phyloP scores from a whole-genome alignment of 2,888 invertebrate species.

The Frankliniella fusca region DNA sequence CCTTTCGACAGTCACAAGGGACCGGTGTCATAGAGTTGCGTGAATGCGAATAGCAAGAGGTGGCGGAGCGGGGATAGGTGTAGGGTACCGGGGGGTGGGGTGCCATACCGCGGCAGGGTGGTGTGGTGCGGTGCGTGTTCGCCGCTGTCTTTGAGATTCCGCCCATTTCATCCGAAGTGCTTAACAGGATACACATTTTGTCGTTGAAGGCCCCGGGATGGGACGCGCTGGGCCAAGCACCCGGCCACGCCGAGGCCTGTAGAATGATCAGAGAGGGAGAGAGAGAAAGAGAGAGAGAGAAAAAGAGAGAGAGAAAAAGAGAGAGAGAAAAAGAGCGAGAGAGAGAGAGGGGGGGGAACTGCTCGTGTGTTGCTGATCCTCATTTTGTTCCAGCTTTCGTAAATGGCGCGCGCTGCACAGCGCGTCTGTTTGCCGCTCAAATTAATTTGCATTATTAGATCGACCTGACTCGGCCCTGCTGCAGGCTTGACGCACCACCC shows the following conservation, averaged over 20 bases:
- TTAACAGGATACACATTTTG: slow-evolving; percentile 15
- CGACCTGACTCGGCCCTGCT: not conserved
- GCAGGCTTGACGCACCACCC: no score
- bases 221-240: no score
- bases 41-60: no score
- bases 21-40: no score
- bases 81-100: no score
- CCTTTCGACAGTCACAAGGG: no score
- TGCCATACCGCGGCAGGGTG: no score
- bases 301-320: not conserved
- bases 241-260: no score
- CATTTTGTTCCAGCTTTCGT: slow-evolving; percentile 1
- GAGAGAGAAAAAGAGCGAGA: not conserved
- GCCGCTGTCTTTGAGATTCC: not conserved
- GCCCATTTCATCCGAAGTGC: slow-evolving; percentile 16
- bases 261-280: not conserved
- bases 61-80: no score
- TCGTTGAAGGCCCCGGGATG: not conserved
- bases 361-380: not conserved
- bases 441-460: slow-evolving; percentile 27
- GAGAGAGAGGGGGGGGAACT: not conserved
- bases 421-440: slow-evolving; percentile 6
- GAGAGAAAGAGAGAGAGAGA: not conserved
- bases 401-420: not conserved
- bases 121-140: no score